Evolutionary conservation across 2,113 vertebrate species (phyloP).

Genomic region (Embiotoca jacksoni): DNA sequence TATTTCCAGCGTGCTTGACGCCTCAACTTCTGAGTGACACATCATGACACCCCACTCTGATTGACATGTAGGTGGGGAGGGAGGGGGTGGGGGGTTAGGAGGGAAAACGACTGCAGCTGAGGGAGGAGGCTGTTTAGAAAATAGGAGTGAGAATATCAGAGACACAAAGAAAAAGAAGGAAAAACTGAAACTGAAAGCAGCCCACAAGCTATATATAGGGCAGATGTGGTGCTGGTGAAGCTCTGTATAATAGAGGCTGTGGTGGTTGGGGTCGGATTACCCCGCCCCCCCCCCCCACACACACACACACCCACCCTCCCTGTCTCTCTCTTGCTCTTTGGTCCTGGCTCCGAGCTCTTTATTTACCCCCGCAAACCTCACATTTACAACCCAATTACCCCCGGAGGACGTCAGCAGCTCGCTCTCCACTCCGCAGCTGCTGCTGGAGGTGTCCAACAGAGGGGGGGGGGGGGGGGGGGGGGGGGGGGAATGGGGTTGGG

Average conservation of each 20-base stretch:
- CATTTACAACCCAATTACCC: constrained; percentile 82
- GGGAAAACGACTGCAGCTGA: neutral
- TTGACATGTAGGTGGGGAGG: neutral
- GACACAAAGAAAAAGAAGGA: constrained; percentile 46
- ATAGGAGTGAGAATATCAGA: constrained; percentile 10
- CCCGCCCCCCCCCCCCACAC: constrained; percentile 32
- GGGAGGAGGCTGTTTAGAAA: neutral
- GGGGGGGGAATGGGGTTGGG: neutral
- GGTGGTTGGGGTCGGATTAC: constrained; percentile 80
- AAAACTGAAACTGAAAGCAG: constrained; percentile 87
- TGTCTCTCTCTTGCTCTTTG: constrained; percentile 58
- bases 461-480: neutral
- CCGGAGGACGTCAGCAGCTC: constrained; percentile 81
- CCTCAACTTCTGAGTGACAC: no score
- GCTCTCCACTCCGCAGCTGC: constrained; percentile 81
- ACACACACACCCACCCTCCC: constrained; percentile 9
- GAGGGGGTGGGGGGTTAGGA: no score
- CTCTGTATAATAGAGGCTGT: constrained; percentile 56
- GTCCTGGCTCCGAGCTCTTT: constrained; percentile 73
- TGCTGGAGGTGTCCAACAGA: constrained; percentile 51
- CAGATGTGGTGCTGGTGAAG: constrained; percentile 79
- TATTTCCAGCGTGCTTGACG: no score
- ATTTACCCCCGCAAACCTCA: constrained; percentile 66
- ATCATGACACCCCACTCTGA: no score
- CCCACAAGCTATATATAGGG: constrained; percentile 72